Percentiles rank a stretch among this genome's conserved stretches.
Conservation (phyloP, 2,113 vertebrate species). For the Sceloporus tristichus region DNA sequence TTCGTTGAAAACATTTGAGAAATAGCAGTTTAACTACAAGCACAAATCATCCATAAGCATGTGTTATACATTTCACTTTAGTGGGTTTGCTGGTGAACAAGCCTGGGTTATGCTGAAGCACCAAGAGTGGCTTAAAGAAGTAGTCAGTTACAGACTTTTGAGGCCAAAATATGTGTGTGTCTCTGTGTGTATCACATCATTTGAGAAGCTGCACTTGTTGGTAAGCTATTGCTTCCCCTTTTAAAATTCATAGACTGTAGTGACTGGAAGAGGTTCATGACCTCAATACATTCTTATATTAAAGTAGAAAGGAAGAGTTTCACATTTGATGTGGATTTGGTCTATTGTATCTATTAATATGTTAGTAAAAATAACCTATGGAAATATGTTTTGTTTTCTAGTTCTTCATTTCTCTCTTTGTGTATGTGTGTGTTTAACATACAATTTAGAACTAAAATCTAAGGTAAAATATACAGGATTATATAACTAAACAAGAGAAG, state of each 20-base stretch:
- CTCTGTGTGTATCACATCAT: neutral
- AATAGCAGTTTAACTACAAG: neutral
- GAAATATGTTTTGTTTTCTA: neutral
- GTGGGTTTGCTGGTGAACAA: neutral
- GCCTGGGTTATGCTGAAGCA: neutral
- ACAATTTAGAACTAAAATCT: neutral
- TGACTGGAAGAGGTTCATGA: neutral
- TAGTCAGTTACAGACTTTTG: neutral
- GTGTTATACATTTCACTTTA: neutral
- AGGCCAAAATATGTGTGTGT: neutral
- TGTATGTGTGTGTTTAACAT: neutral
- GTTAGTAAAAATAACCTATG: neutral
- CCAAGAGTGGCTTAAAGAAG: neutral
- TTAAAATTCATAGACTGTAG: neutral
- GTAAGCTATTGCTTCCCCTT: neutral
- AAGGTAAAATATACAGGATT: neutral
- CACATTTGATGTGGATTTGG: neutral
- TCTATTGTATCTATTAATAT: neutral
- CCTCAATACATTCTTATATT: neutral
- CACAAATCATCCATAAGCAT: neutral
- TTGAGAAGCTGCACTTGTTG: neutral
- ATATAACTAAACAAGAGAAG: neutral
- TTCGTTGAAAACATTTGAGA: neutral
- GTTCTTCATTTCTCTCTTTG: neutral
- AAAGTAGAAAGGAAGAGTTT: neutral